Base-by-base conservation (phyloP, 2,113 vertebrate species). In the Phalacrocorax aristotelis region DNA sequence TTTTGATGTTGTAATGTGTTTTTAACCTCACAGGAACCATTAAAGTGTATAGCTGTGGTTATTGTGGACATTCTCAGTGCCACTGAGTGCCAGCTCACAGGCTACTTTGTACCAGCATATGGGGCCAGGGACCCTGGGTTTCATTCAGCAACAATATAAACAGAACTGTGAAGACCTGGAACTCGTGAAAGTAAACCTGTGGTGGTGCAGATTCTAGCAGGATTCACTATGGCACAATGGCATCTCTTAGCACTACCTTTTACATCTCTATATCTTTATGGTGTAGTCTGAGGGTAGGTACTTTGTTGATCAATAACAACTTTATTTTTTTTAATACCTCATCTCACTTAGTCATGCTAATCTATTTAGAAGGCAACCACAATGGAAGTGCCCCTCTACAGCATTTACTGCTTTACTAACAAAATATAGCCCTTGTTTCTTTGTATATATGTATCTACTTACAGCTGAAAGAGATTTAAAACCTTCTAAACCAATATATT, bases 111-210 rank as follows among this genome's bases (percentile, higher is more conserved):
- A 70, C 22, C 34, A 66, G 30, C 12, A 20, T 54, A 3, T 22
- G 30, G 10, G 44, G 26, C 60, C 0, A 1, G 18, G 13, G 25
- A 61, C 0, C 1, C 23, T 23, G 25, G 20, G 5, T 90, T 90
- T 92, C 36, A 57, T 32, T 78, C 27, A 74, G 82, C 42, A 78
- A 20, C 20, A 36, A 38, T 22, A 10, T 13, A 87, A 86, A 83
- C 22, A 55, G 32, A 81, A 30, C 23, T 22, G 16, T 44, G 42
- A 91, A 87, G 49, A 89, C 17, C 36, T 51, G 38, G 17, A 75
- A 84, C 12, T 9, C 3, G 23, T 34, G 38, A 71, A 66, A 76
- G 34, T 23, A 60, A 48, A 13, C 25, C 20, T 38, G 42, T 1
- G 3, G 44, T 20, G 17, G 26, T 22, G 22, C 19, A 72, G 54